Evolutionary conservation across 2,113 vertebrate species (phyloP), one percentile per base, ranked within the genome.

Genomic region (Hemibagrus wyckioides): DNA sequence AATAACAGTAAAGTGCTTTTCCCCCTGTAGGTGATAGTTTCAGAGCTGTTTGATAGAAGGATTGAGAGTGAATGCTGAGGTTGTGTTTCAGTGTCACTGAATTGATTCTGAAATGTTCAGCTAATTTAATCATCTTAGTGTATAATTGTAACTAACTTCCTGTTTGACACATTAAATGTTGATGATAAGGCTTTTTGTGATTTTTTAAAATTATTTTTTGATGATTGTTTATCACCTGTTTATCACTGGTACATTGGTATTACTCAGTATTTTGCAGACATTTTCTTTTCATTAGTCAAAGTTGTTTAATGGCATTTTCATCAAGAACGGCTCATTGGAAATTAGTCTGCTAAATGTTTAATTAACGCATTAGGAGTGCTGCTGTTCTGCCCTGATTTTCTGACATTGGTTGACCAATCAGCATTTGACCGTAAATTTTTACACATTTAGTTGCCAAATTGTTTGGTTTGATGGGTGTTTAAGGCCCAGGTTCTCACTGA

Each of bases 391-490:
- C 14, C 76, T 80, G n/a, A 10, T 80, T 86, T 80, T 67, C 28
- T 67, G 73, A 89, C 57, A 80, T 50, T 54, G 25, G 52, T 71
- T 84, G 54, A 86, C 75, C 63, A 44, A 86, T 79, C 75, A 80
- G 65, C 52, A 57, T 57, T 54, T 80, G 44, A 65, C 11, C 73
- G 44, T 84, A 33, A 36, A 80, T 84, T 3, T 63, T 71, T 73
- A 54, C 56, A 54, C 48, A 73, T 87, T 67, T 82, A 21, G 69
- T 69, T 87, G 82, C 30, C 77, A 69, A 71, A 81, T 85, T 85
- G 50, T 67, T 71, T 57, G 56, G 84, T 83, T 86, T 89, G 79
- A 82, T 79, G 44, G 81, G 76, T 75, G 83, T 69, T 88, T 25
- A 50, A 50, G 30, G 30, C 73, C n/a, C 67, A 10, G 63, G 48